These are phyloP conservation scores for Bombus haemorrhoidalis DNA, from an alignment of 1,140 invertebrate species.

Conservation along the genomic window DNA sequence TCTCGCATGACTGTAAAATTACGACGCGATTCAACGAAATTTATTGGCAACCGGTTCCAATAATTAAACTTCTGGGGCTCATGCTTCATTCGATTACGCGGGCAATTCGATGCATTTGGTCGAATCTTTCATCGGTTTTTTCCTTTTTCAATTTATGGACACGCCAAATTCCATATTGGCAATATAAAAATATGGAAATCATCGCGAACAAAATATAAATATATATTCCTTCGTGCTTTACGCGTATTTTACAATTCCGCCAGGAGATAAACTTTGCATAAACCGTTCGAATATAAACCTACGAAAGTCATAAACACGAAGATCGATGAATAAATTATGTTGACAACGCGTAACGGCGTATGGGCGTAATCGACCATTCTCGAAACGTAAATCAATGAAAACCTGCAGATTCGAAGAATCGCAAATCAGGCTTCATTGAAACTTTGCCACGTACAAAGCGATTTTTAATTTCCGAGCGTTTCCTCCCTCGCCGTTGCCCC, in stretches of 20 bases:
- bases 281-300: background rate
- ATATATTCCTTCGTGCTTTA: no score
- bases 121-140: background rate
- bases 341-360: background rate
- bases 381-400: no score
- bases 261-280: background rate
- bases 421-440: no score
- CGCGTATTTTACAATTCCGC: no score
- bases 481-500: no score
- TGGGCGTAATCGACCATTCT: no score
- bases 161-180: no score
- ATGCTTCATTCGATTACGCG: background rate
- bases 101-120: background rate
- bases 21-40: background rate
- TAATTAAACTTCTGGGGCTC: background rate
- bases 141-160: background rate
- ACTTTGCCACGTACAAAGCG: no score
- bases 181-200: no score
- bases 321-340: background rate
- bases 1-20: constrained; percentile 15
- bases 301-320: background rate
- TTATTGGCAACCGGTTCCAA: background rate
- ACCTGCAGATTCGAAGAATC: no score
- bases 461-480: no score
- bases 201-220: no score